Evolutionary conservation across 1,140 invertebrate species (phyloP).

Genomic region (Hylyphantes graminicola): DNA sequence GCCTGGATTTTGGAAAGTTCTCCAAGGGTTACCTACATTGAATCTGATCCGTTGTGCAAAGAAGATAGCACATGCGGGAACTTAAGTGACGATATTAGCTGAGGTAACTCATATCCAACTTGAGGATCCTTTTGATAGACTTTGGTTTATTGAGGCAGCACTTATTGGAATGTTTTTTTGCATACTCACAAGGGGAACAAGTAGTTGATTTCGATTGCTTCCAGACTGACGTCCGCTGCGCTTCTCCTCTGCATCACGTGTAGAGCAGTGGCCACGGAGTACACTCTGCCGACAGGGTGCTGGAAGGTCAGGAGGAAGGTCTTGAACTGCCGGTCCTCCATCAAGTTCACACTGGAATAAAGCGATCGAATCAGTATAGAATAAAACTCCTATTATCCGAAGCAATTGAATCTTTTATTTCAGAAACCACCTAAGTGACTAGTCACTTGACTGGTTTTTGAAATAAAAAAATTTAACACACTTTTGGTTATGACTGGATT

Average conservation of each 20-base stretch:
- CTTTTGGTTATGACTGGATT: no score
- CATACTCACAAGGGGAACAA: conserved; percentile 33
- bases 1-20: no score
- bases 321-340: not conserved
- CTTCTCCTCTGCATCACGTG: not conserved
- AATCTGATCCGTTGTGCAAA: no score
- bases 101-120: no score
- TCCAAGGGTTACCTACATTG: no score
- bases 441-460: no score
- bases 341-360: conserved; percentile 18
- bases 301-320: conserved; percentile 7
- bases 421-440: not conserved
- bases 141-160: not conserved
- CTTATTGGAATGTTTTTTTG: not conserved
- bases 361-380: not conserved
- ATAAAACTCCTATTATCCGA: not conserved
- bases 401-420: not conserved
- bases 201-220: conserved; percentile 23
- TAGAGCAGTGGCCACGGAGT: not conserved
- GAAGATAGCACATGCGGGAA: no score
- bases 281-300: not conserved
- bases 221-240: not conserved
- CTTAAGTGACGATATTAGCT: no score
- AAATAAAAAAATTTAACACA: no score
- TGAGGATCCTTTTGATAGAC: not conserved